Base-by-base conservation (phyloP, 2,797 vertebrate species). In the Buphagus erythrorhynchus region DNA sequence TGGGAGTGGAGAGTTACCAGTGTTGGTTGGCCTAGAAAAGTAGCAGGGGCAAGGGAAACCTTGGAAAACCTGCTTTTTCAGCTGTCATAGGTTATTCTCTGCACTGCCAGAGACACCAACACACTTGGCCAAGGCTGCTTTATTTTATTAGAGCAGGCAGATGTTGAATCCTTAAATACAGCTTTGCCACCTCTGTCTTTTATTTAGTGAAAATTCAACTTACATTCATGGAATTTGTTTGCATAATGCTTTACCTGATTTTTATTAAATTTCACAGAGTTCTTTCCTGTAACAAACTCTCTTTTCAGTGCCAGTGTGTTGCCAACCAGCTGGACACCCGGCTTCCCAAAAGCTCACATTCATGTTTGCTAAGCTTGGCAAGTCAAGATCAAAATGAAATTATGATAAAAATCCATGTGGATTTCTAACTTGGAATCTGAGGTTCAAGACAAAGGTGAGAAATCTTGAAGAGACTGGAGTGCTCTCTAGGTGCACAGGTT, bases 391-490 rank as follows among this genome's bases (percentile, higher is more conserved):
- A 88, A 88, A 90, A 74, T 83, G 77, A 86, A 90, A 88, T 88
- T 61, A 51, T 71, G 58, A 61, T 80, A 94, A 90, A 95, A 95
- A 88, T 93, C 92, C 66, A 24, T 49, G 38, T 88, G 84, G 81
- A 72, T 95, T 95, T 94, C 76, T 78, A 55, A 78, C 54, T 84
- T 92, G 49, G 88, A 88, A 73, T 88, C 72, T 93, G 88, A 91
- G 58, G n/a, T 75, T 95, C 75, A 88, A 91, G 76, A 66, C 76
- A 78, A 84, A 88, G 82, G 74, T 96, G 91, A 94, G 88, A 93
- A 94, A 55, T 75, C 38, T n/a, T 72, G 49, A 67, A 78, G 74
- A 63, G 74, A 63, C 10, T 13, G 14, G 45, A 77, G 43, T 88
- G 54, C 26, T 83, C 29, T 1, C 0, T 51, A 85, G 75, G 26